These are phyloP conservation scores for Oophaga sylvatica DNA, from an alignment of 2,797 vertebrate genomes.

Conservation along the genomic window DNA sequence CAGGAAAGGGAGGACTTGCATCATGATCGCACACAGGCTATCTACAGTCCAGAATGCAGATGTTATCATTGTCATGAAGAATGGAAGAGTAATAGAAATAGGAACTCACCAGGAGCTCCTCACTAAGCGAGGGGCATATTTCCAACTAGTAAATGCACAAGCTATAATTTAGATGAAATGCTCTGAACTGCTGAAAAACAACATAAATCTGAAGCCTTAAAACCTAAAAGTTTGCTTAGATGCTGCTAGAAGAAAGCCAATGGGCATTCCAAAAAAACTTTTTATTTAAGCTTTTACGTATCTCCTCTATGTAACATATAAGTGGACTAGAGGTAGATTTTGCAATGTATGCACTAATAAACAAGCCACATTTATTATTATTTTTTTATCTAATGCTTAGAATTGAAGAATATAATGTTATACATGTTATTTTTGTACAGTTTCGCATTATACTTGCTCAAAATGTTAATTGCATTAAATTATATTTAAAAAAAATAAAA, in stretches of 20 bases:
- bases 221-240: not conserved
- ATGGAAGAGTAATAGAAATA: constrained; percentile 65
- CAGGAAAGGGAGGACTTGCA: constrained; percentile 47
- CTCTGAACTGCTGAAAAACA: not conserved
- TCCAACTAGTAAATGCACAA: constrained; percentile 74
- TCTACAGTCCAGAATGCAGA: constrained; percentile 44
- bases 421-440: not conserved
- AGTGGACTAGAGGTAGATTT: not conserved
- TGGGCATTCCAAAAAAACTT: not conserved
- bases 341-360: not conserved
- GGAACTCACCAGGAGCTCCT: constrained; percentile 69
- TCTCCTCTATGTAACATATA: not conserved
- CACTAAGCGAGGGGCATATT: constrained; percentile 70
- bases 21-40: not conserved
- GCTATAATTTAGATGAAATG: constrained; percentile 61
- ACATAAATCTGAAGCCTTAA: not conserved
- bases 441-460: not conserved
- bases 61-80: constrained; percentile 55
- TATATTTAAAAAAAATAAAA: not conserved
- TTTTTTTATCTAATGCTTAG: not conserved
- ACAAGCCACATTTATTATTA: not conserved
- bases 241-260: not conserved
- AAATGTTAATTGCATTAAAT: not conserved
- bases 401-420: not conserved
- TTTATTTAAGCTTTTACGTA: not conserved